Evolutionary conservation across 2,113 vertebrate species (phyloP), one percentile per base, ranked within the genome.

Genomic region (Rousettus leschenaultii): DNA sequence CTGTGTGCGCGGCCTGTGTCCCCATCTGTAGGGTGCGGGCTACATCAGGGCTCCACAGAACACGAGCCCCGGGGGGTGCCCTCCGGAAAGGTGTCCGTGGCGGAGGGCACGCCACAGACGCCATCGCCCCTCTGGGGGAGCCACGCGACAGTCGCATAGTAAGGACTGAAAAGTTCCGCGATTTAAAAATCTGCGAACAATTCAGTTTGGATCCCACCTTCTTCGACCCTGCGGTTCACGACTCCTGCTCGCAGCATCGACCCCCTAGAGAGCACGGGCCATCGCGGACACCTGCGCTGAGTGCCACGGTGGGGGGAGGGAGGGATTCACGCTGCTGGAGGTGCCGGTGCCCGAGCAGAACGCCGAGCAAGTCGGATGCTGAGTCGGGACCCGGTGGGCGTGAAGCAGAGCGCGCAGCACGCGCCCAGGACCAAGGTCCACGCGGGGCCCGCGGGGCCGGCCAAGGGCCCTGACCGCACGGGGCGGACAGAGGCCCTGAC

Each of bases 381-480:
- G 68, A 61, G 55, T 38, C 5, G 6, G 70, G 61, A 11, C 88
- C 48, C 40, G 8, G 70, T 2, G 6, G 22, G 38, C 13, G 65
- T 4, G 4, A 66, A 18, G 26, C 85, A 24, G 45, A 5, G 63
- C 21, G 16, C 4, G 12, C 16, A 0, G 61, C 12, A 4, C 28
- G 9, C 1, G 7, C 21, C 1, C 0, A n/a, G 59, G 65, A 35
- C 78, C 55, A 15, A n/a, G 33, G 1, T 1, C 55, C 30, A 1
- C 51, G 4, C 7, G 15, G n/a, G n/a, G n/a, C n/a, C n/a, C n/a
- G 38, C 30, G 5, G 51, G n/a, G n/a, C n/a, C 16, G 43, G n/a
- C n/a, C n/a, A 10, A 1, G 0, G 0, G 65, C 16, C 30, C 43
- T 21, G 51, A 0, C 85, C 1, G 4, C 1, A 6, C 9, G 11